Percentiles rank a stretch among this genome's conserved stretches.
Conservation (phyloP, 2,113 vertebrate genomes). For the Pandion haliaetus region DNA sequence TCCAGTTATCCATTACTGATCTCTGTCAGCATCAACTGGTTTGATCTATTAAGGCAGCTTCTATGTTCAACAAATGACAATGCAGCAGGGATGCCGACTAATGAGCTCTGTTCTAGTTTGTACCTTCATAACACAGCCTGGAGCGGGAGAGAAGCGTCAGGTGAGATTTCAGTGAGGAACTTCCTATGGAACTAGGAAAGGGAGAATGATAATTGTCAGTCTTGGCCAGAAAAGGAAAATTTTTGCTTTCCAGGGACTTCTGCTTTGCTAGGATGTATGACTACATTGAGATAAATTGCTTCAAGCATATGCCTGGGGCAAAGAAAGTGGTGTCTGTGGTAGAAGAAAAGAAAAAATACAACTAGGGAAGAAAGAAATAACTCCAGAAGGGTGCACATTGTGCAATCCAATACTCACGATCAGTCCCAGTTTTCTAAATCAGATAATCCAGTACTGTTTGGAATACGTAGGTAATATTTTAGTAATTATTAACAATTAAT, state of each 20-base stretch:
- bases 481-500: background rate
- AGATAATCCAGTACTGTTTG: background rate
- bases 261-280: background rate
- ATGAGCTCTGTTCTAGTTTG: background rate
- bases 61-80: background rate
- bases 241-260: background rate
- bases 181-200: background rate
- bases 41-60: background rate
- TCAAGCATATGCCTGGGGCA: background rate
- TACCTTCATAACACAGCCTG: background rate
- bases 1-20: background rate
- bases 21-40: background rate
- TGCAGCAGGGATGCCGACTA: background rate
- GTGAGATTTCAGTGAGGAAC: background rate
- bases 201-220: background rate
- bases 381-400: background rate
- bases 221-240: background rate
- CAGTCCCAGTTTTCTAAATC: background rate
- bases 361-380: background rate
- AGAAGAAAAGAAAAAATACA: background rate
- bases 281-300: background rate
- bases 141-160: rapidly evolving
- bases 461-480: background rate
- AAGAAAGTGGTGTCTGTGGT: background rate
- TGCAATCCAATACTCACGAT: background rate